These are phyloP conservation scores for Montipora sp. DNA, from an alignment of 64 coral and sea anemone species.

Conservation along the genomic window DNA sequence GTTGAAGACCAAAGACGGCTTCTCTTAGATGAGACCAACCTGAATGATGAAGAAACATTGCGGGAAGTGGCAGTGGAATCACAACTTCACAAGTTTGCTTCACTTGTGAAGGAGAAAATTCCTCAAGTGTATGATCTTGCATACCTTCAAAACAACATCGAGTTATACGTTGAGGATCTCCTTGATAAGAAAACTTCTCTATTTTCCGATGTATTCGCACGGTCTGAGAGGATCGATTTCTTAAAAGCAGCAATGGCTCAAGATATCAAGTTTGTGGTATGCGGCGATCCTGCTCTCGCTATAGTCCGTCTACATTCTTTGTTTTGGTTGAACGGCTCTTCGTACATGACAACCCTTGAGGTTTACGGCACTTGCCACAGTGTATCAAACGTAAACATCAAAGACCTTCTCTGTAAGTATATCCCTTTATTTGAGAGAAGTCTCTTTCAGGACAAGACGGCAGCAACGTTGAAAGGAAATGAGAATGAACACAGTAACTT, in stretches of 20 bases:
- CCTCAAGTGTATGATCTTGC: constrained; percentile 49
- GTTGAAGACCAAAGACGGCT: constrained; percentile 17
- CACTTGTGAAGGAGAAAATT: constrained; percentile 5
- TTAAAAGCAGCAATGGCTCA: constrained; percentile 61
- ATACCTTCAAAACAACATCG: constrained; percentile 27
- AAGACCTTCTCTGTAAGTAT: background rate
- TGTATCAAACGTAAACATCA: constrained; percentile 19
- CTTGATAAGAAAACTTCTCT: constrained; percentile 59
- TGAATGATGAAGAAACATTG: constrained; percentile 6
- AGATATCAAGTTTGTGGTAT: constrained; percentile 48
- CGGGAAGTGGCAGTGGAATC: background rate
- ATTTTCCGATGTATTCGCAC: constrained; percentile 33
- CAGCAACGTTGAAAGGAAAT: background rate
- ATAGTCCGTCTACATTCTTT: constrained; percentile 62
- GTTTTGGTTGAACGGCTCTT: constrained; percentile 65
- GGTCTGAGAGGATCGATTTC: constrained; percentile 45
- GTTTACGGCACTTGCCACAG: constrained; percentile 25
- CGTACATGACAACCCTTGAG: constrained; percentile 47
- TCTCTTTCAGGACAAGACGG: background rate
- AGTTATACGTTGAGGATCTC: constrained; percentile 68
- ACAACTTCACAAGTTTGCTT: constrained; percentile 36
- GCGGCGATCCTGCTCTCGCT: constrained; percentile 3
- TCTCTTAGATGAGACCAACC: constrained; percentile 17
- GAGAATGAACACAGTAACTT: background rate
- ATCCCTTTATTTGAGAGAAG: constrained; percentile 31